phyloP scores from a whole-genome alignment of 2,888 invertebrate genomes.

The Drosophila vallismaia region DNA sequence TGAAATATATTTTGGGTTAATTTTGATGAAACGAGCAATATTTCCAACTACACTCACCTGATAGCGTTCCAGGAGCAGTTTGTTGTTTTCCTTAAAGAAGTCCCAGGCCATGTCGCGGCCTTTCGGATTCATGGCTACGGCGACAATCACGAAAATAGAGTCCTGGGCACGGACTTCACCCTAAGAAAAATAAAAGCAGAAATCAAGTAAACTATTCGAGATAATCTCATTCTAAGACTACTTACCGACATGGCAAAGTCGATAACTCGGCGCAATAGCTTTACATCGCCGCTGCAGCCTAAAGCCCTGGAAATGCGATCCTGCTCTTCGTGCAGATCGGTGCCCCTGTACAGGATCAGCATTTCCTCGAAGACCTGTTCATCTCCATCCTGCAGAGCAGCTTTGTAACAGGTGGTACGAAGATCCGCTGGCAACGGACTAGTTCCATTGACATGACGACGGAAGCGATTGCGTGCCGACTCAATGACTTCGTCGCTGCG shows the following conservation, averaged over 20 bases:
- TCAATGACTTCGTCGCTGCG: conserved; percentile 91
- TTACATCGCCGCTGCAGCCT: conserved; percentile 90
- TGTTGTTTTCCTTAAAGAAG: conserved; percentile 94
- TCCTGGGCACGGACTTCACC: conserved; percentile 96
- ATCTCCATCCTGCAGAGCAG: conserved; percentile 90
- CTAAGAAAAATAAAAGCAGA: conserved; percentile 83
- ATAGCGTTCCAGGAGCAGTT: conserved; percentile 90
- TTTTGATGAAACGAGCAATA: not conserved
- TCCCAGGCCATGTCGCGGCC: conserved; percentile 96
- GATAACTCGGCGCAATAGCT: conserved; percentile 89
- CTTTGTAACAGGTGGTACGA: conserved; percentile 93
- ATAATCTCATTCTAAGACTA: conserved; percentile 41
- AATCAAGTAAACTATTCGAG: not conserved
- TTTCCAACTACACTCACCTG: conserved; percentile 84
- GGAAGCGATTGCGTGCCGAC: conserved; percentile 89
- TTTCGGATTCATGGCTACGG: conserved; percentile 91
- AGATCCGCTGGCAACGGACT: conserved; percentile 92
- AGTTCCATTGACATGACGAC: conserved; percentile 87
- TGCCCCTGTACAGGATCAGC: conserved; percentile 91
- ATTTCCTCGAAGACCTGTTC: conserved; percentile 90
- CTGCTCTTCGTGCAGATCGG: conserved; percentile 96
- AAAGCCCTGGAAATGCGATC: conserved; percentile 94
- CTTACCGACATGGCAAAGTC: conserved; percentile 92
- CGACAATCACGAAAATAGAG: conserved; percentile 94
- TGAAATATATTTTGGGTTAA: conserved; percentile 69